Evolutionary conservation across 2,113 vertebrate species (phyloP).

Genomic region (Guaruba guarouba): DNA sequence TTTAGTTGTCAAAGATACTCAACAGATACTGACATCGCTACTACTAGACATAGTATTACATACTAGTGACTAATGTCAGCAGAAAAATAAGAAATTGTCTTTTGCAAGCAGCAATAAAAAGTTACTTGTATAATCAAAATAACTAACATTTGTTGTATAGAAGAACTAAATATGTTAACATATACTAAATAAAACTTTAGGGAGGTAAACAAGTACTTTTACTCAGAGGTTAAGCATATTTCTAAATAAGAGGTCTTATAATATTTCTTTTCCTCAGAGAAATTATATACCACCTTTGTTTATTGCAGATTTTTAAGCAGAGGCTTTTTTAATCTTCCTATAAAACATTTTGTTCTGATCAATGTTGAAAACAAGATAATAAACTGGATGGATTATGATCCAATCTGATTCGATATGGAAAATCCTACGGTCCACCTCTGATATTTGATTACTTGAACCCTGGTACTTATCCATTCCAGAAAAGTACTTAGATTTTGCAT

Average conservation of each 20-base stretch:
- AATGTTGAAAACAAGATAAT: neutral
- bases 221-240: neutral
- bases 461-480: neutral
- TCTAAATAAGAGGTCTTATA: neutral
- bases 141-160: neutral
- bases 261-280: neutral
- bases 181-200: neutral
- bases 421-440: neutral
- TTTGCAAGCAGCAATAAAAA: neutral
- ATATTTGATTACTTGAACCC: neutral
- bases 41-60: neutral
- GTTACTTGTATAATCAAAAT: neutral
- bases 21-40: neutral
- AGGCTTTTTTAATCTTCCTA: neutral
- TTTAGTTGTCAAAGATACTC: neutral
- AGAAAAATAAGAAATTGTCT: neutral
- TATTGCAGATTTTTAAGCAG: neutral
- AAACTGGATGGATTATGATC: neutral
- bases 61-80: neutral
- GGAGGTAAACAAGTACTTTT: neutral
- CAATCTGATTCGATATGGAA: neutral
- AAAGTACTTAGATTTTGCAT: neutral
- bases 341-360: neutral
- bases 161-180: neutral
- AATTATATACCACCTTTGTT: neutral